phyloP scores from a whole-genome alignment of 2,888 invertebrate species.

The Drosophila conformis region DNA sequence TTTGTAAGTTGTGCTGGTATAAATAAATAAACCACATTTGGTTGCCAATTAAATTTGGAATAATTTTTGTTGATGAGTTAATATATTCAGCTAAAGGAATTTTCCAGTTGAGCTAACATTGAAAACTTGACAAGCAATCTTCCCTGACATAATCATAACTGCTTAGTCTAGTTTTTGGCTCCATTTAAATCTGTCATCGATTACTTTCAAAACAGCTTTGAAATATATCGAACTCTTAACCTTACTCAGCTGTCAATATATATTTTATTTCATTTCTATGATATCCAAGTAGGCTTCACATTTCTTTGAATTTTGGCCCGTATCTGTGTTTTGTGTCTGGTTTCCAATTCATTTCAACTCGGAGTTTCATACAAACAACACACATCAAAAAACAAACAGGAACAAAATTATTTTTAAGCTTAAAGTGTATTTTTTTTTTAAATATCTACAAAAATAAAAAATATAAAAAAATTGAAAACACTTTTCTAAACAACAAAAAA shows the following conservation, averaged over 20 bases:
- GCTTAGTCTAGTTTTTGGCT: neutral
- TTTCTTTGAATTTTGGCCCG: neutral
- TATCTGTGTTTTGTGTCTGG: neutral
- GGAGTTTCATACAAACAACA: neutral
- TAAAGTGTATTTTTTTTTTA: neutral
- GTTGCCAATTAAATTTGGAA: neutral
- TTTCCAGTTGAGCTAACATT: constrained; percentile 12
- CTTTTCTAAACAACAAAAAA: neutral
- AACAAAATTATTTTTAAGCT: neutral
- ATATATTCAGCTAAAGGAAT: neutral
- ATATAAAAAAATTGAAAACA: neutral
- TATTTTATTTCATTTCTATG: neutral
- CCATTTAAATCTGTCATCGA: neutral
- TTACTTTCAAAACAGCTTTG: neutral
- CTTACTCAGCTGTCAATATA: neutral
- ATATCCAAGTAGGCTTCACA: neutral
- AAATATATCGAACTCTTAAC: neutral
- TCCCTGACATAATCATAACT: neutral
- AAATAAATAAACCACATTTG: neutral
- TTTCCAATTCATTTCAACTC: neutral
- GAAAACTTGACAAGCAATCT: constrained; percentile 13
- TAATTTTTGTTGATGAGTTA: neutral
- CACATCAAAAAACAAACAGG: too few species aligned
- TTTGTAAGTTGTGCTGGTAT: neutral
- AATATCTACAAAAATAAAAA: too few species aligned